phyloP scores from a whole-genome alignment of 1,140 invertebrate species.

The Drosophila sechellia region DNA sequence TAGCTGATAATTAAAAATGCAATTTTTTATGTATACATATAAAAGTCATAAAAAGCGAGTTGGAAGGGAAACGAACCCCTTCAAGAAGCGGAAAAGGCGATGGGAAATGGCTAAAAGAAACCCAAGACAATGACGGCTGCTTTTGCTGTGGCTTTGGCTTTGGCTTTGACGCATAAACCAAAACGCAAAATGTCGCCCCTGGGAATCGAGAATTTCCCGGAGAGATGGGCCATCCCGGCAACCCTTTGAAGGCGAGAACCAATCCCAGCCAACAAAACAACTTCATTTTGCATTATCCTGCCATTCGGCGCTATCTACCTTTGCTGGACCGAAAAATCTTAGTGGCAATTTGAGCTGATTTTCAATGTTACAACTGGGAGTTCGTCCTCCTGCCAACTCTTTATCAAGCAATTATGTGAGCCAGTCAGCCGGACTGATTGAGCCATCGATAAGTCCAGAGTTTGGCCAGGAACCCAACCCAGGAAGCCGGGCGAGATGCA shows the following conservation, averaged over 20 bases:
- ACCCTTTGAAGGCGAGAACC: constrained; percentile 62
- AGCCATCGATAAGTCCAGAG: constrained; percentile 68
- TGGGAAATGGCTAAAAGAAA: constrained; percentile 17
- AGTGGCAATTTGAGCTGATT: constrained; percentile 82
- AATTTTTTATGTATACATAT: constrained; percentile 68
- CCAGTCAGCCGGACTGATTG: constrained; percentile 60
- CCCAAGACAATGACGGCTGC: constrained; percentile 72
- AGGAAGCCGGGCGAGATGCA: constrained; percentile 1
- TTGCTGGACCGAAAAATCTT: constrained; percentile 58
- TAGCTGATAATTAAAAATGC: constrained; percentile 81
- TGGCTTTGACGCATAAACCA: constrained; percentile 72
- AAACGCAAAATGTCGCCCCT: constrained; percentile 81
- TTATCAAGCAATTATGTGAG: constrained; percentile 79
- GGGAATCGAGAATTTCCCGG: constrained; percentile 47
- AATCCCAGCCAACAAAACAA: constrained; percentile 63
- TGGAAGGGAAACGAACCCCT: constrained; percentile 15
- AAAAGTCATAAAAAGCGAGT: constrained; percentile 26
- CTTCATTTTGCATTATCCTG: constrained; percentile 72
- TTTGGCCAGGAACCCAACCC: constrained; percentile 2
- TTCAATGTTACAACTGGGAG: constrained; percentile 84
- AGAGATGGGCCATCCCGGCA: constrained; percentile 26
- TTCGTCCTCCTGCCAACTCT: constrained; percentile 61
- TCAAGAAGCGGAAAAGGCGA: constrained; percentile 13
- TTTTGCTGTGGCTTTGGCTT: constrained; percentile 19
- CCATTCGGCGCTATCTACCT: constrained; percentile 60